Percentiles rank a stretch among this genome's conserved stretches.
Conservation (phyloP, 2,888 invertebrate species). For the Pristionchus arcanus region DNA sequence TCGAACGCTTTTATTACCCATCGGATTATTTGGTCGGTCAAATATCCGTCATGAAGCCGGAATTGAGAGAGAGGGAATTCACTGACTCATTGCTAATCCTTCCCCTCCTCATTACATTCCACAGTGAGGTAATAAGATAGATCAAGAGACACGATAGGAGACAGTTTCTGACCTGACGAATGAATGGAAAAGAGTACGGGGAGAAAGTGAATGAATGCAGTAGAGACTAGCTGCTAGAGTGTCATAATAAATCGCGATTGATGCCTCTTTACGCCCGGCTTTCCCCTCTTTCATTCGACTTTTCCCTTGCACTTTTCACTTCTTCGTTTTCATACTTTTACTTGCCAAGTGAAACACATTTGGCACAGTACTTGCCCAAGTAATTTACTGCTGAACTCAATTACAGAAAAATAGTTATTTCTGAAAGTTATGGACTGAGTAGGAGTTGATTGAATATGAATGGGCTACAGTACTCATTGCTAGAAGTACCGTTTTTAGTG, state of each 20-base stretch:
- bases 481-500: too few species aligned
- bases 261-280: background rate
- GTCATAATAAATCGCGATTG: constrained; percentile 50
- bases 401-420: too few species aligned
- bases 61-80: constrained; percentile 6
- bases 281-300: constrained; percentile 24
- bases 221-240: background rate
- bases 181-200: background rate
- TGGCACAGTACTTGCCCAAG: background rate
- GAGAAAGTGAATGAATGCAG: constrained; percentile 15
- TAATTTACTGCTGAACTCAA: too few species aligned
- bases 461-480: background rate
- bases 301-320: constrained; percentile 1
- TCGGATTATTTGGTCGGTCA: background rate
- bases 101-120: background rate
- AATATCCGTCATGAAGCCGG: constrained; percentile 23
- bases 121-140: constrained; percentile 41
- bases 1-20: constrained; percentile 24
- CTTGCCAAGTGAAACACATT: background rate
- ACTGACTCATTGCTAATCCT: constrained; percentile 26
- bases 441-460: too few species aligned
- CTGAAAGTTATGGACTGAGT: too few species aligned
- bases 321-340: background rate
- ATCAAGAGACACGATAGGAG: constrained; percentile 6
- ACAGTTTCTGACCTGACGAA: constrained; percentile 6